Evolutionary conservation across 2,113 vertebrate genomes (phyloP), one percentile per base, ranked within the genome.

Genomic region (Forbesichthys agassizii): DNA sequence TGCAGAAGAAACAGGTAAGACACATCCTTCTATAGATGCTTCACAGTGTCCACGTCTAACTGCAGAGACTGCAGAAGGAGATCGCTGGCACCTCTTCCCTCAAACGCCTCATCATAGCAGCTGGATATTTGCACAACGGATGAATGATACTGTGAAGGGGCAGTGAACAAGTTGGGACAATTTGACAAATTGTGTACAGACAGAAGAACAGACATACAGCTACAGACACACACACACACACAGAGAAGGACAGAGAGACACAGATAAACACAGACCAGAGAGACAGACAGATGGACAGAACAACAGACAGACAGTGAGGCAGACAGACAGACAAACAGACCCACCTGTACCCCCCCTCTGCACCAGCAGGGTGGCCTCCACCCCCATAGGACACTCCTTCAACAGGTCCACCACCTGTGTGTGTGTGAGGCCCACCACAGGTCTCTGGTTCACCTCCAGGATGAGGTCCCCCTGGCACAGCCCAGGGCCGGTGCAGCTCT

Each of bases 351-450:
- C 96, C 77, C 96, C 96, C 92, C 97, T 95, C 89, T 98, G 96
- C 75, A 99, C 95, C 91, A 97, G 91, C 92, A 99, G 90, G 83
- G 93, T 94, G 80, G 95, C 94, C 90, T 98, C 95, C 2, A 92
- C 91, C 88, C 96, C 96, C 68, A 98, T 89, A 11, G 93, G 92
- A 80, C 96, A 97, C 90, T 99, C 97, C 92, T 99, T 99, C 62
- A 99, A 95, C 84, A 98, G 95, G 91, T 99, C 96, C 94, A 99
- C 97, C 89, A 99, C 97, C 93, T 98, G 97, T 42, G 94, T 91
- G 94, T 99, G 97, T 79, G 93, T 94, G 91, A 98, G 90, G 84
- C 94, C 95, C 86, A 96, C 95, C 84, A 96, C 96, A 61, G 92
- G 93, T 87, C 96, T 95, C 92, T 96, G 96, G 94, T 99, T 99